Conservation (phyloP, 2,888 invertebrate species). For the Acanthosepion esculentum region DNA sequence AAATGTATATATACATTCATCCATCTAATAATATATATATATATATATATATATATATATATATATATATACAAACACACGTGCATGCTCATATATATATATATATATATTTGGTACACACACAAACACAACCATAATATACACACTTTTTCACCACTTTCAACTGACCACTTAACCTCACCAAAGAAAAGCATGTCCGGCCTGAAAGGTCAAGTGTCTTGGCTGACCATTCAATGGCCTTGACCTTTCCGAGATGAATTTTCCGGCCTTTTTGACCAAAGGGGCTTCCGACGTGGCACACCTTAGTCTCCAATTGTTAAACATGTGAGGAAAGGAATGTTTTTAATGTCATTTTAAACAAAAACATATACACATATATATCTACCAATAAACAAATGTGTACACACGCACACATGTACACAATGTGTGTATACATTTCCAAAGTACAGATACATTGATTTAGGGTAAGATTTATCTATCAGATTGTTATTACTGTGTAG, state of each 20-base stretch:
- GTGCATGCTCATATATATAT: no score
- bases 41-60: neutral
- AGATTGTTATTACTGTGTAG: no score
- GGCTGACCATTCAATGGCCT: constrained; percentile 33
- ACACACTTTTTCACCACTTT: neutral
- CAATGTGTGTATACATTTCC: no score
- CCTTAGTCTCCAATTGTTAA: constrained; percentile 14
- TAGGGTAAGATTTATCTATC: no score
- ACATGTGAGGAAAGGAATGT: constrained; percentile 18
- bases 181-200: constrained; percentile 33
- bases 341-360: neutral
- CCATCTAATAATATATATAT: neutral
- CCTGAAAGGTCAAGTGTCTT: constrained; percentile 18
- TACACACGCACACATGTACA: no score
- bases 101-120: neutral
- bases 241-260: neutral
- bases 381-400: no score
- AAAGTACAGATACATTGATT: no score
- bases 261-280: constrained; percentile 33
- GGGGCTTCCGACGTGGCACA: constrained; percentile 12
- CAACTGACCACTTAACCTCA: constrained; percentile 23
- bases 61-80: neutral
- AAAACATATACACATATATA: neutral
- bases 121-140: neutral
- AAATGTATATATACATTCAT: neutral